Percentiles rank a stretch among this genome's conserved stretches.
Conservation (phyloP, 2,113 vertebrate species). For the Coryphaenoides rupestris region DNA sequence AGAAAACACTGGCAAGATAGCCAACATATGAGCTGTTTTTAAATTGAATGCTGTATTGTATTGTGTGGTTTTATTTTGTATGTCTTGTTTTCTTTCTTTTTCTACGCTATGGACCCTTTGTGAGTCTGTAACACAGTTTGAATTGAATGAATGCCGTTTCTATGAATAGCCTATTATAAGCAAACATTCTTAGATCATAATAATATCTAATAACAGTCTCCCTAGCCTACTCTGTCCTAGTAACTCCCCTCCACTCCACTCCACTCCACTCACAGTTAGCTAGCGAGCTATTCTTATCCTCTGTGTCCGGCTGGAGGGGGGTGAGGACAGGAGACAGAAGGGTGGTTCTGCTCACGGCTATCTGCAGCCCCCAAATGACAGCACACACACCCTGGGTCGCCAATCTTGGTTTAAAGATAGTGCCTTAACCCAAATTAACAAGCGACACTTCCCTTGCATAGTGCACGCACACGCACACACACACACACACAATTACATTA, state of each 20-base stretch:
- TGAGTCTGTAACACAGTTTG: no score
- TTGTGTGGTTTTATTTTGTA: no score
- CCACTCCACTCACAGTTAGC: conserved; percentile 1
- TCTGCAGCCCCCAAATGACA: conserved; percentile 57
- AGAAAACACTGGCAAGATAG: no score
- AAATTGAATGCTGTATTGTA: no score
- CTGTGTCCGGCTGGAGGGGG: conserved; percentile 20
- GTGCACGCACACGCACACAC: conserved; percentile 17
- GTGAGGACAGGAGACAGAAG: no score
- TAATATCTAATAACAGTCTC: background rate
- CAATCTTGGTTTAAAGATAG: conserved; percentile 63
- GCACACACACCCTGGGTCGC: conserved; percentile 42
- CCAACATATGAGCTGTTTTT: no score
- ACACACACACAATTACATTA: background rate
- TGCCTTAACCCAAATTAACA: no score
- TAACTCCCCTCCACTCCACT: background rate
- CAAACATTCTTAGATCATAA: conserved; percentile 42
- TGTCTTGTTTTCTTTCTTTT: no score
- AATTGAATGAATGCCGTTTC: background rate
- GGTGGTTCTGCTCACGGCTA: conserved; percentile 47
- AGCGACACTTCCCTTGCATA: conserved; percentile 14
- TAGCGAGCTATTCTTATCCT: conserved; percentile 12
- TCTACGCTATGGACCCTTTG: no score
- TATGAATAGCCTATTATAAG: conserved; percentile 4
- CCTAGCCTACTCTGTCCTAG: background rate